These are phyloP conservation scores for Aromia moschata DNA, from an alignment of 2,888 invertebrate species.

Conservation along the genomic window DNA sequence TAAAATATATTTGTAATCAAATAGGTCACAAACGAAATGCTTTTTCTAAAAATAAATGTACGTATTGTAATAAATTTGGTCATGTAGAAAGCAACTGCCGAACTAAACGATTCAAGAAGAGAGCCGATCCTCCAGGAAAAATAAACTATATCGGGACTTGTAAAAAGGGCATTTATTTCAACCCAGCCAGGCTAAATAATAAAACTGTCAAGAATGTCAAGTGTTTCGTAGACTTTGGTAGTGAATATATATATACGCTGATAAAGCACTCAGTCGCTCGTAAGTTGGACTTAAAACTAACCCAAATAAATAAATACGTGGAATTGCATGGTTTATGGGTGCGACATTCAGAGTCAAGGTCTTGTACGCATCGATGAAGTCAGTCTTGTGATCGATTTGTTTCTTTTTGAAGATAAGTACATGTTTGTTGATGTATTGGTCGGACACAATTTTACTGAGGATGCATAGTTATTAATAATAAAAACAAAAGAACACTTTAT, in stretches of 20 bases:
- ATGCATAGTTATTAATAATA: neutral
- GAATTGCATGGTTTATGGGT: neutral
- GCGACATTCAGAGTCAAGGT: neutral
- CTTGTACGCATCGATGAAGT: neutral
- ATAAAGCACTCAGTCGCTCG: constrained; percentile 1
- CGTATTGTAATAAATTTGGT: constrained; percentile 2
- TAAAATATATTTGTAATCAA: constrained; percentile 1
- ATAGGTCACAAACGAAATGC: constrained; percentile 1
- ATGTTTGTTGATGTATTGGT: neutral
- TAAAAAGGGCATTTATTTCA: no score
- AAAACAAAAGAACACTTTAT: neutral
- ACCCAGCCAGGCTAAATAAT: no score
- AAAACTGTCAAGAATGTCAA: neutral
- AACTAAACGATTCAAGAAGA: neutral
- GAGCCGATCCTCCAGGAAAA: neutral
- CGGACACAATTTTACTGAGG: neutral
- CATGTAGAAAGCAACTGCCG: neutral
- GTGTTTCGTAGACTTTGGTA: constrained; percentile 4
- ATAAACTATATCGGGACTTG: neutral
- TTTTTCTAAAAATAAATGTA: neutral
- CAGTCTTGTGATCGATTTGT: neutral
- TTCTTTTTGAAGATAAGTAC: neutral
- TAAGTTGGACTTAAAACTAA: neutral
- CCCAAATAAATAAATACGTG: neutral
- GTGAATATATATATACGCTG: constrained; percentile 5